Evolutionary conservation across 2,113 vertebrate species (phyloP).

Genomic region (Turdus rufiventris): DNA sequence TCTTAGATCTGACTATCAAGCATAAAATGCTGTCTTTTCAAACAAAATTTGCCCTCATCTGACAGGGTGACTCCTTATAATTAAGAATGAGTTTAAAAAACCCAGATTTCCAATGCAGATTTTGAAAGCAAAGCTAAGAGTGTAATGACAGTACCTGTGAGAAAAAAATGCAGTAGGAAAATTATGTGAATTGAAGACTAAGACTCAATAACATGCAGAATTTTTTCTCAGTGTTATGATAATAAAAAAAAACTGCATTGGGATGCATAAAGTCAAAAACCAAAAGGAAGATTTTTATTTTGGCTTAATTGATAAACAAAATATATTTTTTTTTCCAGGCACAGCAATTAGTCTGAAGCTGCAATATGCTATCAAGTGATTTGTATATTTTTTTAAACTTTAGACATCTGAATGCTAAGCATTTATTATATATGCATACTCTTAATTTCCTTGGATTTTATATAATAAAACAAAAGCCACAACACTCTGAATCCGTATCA

Average conservation of each 20-base stretch:
- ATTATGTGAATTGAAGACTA: background rate
- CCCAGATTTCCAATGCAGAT: background rate
- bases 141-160: background rate
- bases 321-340: background rate
- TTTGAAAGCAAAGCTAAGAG: background rate
- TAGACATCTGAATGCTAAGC: background rate
- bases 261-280: background rate
- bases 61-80: background rate
- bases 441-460: background rate
- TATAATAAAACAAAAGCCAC: background rate
- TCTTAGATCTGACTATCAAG: background rate
- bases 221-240: background rate
- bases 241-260: fast-evolving
- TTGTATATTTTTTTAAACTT: background rate
- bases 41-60: background rate
- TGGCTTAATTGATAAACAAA: background rate
- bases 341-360: background rate
- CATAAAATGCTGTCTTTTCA: background rate
- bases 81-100: background rate
- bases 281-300: too few relatives aligned
- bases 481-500: background rate
- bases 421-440: background rate
- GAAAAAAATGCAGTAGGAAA: background rate
- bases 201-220: background rate
- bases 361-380: background rate